Base-by-base conservation (phyloP, 1,140 invertebrate species). In the Drosophila kohkoa region DNA sequence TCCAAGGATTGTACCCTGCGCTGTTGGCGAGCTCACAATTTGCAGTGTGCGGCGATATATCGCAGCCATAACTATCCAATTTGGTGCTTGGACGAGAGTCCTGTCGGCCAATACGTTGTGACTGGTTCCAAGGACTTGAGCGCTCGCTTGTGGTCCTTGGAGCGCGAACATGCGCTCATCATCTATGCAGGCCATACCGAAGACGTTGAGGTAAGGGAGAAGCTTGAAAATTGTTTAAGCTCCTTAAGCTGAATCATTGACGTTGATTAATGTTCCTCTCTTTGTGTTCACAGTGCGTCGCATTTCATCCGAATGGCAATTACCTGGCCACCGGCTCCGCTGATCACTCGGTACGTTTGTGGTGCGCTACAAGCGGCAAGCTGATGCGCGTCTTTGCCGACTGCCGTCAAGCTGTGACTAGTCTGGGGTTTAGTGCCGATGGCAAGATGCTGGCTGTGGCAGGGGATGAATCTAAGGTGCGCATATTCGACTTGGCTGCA, bases 81-180 rank as follows among this genome's bases (percentile, higher is more conserved):
- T 45, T 98, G 97, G 96, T 96, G 96, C 92, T 93, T 98, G 91
- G 96, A 96, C 92, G 94, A 96, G 15, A 96, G 96, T 92, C 94
- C 94, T 71, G 95, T 95, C 80, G 95, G 95, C 62, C 93, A 95
- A 54, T 96, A 96, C 88, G 95, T 97, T 88, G 96, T 95, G 1
- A 97, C 97, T 5, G 97, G 96, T 52, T 98, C 97, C 45, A 95
- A 96, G 71, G 98, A 98, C 91, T 94, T 94, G 80, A 98, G 97
- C 41, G 97, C 96, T 2, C 95, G 97, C 87, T 92, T 98, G 30
- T 98, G 97, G 97, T 95, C 95, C n/a, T 93, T 97, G 73, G 96
- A 97, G 91, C 94, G 95, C 73, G 96, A 95, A 43, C 96, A 96
- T 92, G 96, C 96, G 35, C 93, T 98, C 1, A 93, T 97, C 77